Evolutionary conservation across 1,140 invertebrate species (phyloP).

Genomic region (Scaptomyza pallida): DNA sequence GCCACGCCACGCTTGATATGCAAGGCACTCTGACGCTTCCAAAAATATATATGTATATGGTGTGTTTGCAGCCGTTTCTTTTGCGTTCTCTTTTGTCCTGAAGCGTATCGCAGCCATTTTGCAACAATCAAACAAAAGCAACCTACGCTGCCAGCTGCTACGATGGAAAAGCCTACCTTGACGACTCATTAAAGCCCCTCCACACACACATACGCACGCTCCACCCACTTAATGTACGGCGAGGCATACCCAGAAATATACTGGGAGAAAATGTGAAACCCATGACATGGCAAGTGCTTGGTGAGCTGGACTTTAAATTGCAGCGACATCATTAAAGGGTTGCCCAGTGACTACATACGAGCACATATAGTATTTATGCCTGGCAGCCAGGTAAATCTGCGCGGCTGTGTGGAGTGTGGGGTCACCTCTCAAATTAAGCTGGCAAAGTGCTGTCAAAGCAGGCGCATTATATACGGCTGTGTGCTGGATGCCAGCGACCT

Average conservation of each 20-base stretch:
- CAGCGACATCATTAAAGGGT: constrained; percentile 64
- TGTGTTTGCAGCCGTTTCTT: too few species aligned
- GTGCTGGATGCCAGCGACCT: constrained; percentile 11
- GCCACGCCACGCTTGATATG: not conserved
- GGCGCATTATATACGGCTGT: constrained; percentile 53
- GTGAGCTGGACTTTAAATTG: constrained; percentile 56
- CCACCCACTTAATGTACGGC: not conserved
- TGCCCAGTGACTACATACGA: not conserved
- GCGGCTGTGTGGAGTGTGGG: not conserved
- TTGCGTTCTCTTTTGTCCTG: constrained; percentile 11
- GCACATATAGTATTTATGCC: not conserved
- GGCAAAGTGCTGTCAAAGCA: constrained; percentile 60
- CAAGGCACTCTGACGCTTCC: not conserved
- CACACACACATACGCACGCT: not conserved
- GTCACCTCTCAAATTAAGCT: constrained; percentile 65
- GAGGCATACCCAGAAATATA: not conserved
- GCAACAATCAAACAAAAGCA: constrained; percentile 39
- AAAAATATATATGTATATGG: constrained; percentile 8
- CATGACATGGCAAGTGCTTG: constrained; percentile 16
- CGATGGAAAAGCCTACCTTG: constrained; percentile 14
- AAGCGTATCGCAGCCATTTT: constrained; percentile 17
- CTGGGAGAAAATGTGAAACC: not conserved
- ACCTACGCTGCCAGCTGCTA: not conserved
- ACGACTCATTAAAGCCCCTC: constrained; percentile 40
- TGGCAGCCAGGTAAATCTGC: not conserved